Base-by-base conservation (phyloP, 2,113 vertebrate genomes). In the Poeciliopsis prolifica region DNA sequence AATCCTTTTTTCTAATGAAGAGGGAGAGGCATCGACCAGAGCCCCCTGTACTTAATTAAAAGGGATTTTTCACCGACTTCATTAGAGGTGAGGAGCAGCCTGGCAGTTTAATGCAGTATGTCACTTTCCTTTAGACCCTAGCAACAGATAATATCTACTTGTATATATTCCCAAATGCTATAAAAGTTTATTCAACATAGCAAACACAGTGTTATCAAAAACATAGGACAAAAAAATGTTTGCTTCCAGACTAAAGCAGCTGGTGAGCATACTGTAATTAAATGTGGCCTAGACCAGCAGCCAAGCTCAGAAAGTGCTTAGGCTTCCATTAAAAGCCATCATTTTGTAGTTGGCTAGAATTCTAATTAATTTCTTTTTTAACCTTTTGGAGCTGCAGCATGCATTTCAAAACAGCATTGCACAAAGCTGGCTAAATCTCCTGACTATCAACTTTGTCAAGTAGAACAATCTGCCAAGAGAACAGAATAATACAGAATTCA, bases 51-150 rank as follows among this genome's bases (percentile, higher is more conserved):
- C 89, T 92, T 94, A 94, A 95, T 94, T 94, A 94, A 93, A 91
- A 94, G 82, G 78, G 89, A 94, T 94, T 90, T 90, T 93, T 94
- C 91, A 92, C 90, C 89, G 92, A 92, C 93, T 95, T 94, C 93
- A 95, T 94, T 95, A 94, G 88, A 87, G 81, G 89, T 87, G 90
- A 89, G 77, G 72, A 81, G 80, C 81, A 83, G 86, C 78, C 85
- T 82, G 87, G 80, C 85, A 91, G 90, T 93, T 93, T 93, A 93
- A 93, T 93, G 89, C 84, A 74, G 83, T 82, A 84, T 87, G 91
- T 92, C 90, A 88, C 90, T 92, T 92, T 89, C 88, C 84, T 82
- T 24, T 73, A 85, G 79, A 90, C 80, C 80, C 70, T 76, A 84
- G 71, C 68, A 87, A 78, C 79, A 86, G 86, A 90, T 82, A 82